Percentiles rank a stretch among this genome's conserved stretches.
Evolutionary conservation across 2,888 invertebrate species (phyloP).

Genomic region (Temnothorax rugatulus): DNA sequence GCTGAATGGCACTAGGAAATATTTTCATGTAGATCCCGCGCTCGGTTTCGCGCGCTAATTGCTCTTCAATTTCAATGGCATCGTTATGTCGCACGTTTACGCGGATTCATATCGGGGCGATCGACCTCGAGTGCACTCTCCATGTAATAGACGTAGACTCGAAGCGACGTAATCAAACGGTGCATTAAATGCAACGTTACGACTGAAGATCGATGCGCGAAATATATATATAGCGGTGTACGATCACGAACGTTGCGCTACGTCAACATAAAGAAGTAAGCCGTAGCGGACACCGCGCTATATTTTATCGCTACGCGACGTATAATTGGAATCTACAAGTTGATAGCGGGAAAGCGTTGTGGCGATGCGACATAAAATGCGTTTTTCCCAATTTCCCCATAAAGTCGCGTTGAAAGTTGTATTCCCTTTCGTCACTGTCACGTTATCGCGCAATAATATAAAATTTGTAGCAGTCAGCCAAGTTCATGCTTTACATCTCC

Average conservation of each 20-base stretch:
- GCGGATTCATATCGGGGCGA: slow-evolving; percentile 48
- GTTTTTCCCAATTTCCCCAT: neutral
- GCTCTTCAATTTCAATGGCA: slow-evolving; percentile 35
- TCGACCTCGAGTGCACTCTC: slow-evolving; percentile 52
- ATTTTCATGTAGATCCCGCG: neutral
- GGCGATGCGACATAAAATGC: neutral
- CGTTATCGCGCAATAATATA: slow-evolving; percentile 25
- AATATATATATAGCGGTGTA: slow-evolving; percentile 22
- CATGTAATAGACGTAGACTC: slow-evolving; percentile 41
- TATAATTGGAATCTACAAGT: slow-evolving; percentile 7
- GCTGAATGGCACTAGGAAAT: neutral
- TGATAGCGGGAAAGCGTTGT: neutral
- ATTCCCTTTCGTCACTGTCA: neutral
- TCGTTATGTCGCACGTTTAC: slow-evolving; percentile 31
- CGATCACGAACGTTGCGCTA: neutral
- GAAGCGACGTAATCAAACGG: slow-evolving; percentile 47
- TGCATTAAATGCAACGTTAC: slow-evolving; percentile 53
- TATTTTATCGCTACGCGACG: neutral
- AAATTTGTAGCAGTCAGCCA: slow-evolving; percentile 1
- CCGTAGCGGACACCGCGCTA: slow-evolving; percentile 12
- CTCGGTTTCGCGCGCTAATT: slow-evolving; percentile 22
- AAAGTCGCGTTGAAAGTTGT: neutral
- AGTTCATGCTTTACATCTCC: neutral
- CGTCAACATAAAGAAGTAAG: slow-evolving; percentile 37
- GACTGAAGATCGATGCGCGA: slow-evolving; percentile 35